These are phyloP conservation scores for Drosophila arizonae DNA, from an alignment of 1,140 invertebrate species.

Conservation along the genomic window DNA sequence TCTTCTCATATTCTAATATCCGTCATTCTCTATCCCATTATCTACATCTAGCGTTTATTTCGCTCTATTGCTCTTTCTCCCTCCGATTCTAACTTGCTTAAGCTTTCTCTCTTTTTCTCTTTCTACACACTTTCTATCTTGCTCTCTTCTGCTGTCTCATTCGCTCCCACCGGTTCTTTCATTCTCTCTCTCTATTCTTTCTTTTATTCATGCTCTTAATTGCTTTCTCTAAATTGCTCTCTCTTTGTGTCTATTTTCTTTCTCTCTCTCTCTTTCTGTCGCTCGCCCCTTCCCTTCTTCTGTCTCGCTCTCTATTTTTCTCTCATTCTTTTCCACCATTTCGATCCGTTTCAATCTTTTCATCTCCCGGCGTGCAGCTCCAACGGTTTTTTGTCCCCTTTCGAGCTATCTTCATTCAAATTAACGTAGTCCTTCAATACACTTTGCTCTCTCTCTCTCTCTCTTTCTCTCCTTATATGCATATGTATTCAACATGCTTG, in stretches of 20 bases:
- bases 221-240: neutral
- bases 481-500: neutral
- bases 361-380: no score
- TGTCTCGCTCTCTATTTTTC: neutral
- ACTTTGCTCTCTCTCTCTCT: no score
- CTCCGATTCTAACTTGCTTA: neutral
- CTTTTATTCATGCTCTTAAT: no score
- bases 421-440: no score
- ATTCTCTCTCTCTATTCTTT: no score
- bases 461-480: no score
- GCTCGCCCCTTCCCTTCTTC: neutral
- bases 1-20: no score
- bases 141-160: neutral
- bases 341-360: neutral
- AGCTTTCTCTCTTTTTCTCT: conserved; percentile 9
- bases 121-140: neutral
- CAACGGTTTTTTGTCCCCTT: neutral
- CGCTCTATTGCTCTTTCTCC: no score
- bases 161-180: no score
- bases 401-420: neutral
- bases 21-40: neutral
- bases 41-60: neutral
- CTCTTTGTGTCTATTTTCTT: neutral
- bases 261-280: neutral
- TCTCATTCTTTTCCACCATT: neutral